A percentile compares a stretch with the other conserved stretches of the same genome.
These are phyloP conservation scores for Esox masquinongy DNA, from an alignment of 2,797 vertebrate genomes.

Conservation along the genomic window DNA sequence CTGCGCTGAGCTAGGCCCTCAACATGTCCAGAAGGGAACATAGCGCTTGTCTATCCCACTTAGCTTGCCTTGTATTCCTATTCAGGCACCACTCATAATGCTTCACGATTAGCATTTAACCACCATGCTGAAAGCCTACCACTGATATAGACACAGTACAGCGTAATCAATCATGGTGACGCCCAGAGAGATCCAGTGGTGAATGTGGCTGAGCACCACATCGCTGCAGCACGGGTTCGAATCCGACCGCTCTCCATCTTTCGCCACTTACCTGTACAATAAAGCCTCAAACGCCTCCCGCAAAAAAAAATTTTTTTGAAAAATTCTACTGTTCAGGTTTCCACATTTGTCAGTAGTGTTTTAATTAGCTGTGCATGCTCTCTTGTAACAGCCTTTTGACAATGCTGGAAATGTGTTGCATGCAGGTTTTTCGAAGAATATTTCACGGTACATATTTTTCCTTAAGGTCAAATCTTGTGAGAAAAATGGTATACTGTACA, in stretches of 20 bases:
- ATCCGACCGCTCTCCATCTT: no score
- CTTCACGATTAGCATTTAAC: neutral
- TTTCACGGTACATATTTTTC: no score
- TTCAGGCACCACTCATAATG: slow-evolving; percentile 16
- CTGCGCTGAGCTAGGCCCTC: neutral
- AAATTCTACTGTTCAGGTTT: neutral
- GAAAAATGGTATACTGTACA: slow-evolving; percentile 5
- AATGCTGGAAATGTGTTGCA: neutral
- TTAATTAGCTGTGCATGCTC: no score
- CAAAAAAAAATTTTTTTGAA: neutral
- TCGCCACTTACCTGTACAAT: no score
- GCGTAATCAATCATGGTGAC: no score
- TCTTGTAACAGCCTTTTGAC: neutral
- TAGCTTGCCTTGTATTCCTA: slow-evolving; percentile 49
- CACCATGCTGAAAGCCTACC: neutral
- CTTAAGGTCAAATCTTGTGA: neutral
- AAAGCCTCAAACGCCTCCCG: no score
- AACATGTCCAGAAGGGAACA: slow-evolving; percentile 12
- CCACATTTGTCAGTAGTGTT: neutral
- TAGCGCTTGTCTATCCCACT: slow-evolving; percentile 49
- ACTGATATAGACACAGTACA: neutral
- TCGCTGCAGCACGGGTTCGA: no score
- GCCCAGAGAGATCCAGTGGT: no score
- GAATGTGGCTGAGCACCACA: no score
- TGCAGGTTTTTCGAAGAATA: no score